Evolutionary conservation across 2,797 vertebrate genomes (phyloP).

Genomic region (Falco peregrinus): DNA sequence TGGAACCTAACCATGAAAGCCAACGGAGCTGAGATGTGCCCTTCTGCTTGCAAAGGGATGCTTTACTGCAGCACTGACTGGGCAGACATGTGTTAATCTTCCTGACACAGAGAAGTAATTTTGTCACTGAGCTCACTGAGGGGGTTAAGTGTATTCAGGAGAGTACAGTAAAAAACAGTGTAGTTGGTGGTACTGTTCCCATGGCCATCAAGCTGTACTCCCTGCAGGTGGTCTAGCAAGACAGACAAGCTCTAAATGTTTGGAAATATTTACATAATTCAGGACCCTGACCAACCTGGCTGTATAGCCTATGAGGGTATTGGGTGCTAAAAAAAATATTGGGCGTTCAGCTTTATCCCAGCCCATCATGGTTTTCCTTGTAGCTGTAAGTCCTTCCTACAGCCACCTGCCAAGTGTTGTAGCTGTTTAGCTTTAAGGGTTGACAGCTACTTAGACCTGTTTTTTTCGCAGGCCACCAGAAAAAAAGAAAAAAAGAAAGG

Average conservation of each 20-base stretch:
- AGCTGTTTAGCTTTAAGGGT: conserved; percentile 7
- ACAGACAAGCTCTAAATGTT: not conserved
- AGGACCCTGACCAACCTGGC: not conserved
- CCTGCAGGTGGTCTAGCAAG: conserved; percentile 11
- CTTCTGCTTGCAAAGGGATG: not conserved
- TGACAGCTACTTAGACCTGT: not conserved
- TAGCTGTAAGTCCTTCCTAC: not conserved
- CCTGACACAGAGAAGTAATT: not conserved
- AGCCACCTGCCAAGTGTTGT: not conserved
- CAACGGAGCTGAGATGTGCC: not conserved
- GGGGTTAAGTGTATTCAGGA: not conserved
- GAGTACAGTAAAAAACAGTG: not conserved
- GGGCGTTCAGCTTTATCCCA: not conserved
- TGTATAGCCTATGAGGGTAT: not conserved
- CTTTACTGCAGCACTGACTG: not conserved
- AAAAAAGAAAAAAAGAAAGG: not conserved
- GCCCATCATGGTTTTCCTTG: not conserved
- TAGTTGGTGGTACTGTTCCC: not conserved
- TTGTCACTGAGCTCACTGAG: not conserved
- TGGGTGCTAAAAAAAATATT: not conserved
- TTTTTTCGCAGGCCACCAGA: not conserved
- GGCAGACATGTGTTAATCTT: not conserved
- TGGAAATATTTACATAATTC: not conserved
- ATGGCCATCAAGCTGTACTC: not conserved
- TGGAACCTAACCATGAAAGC: not conserved